phyloP scores from a whole-genome alignment of 2,888 invertebrate species.

The Drepana falcataria region DNA sequence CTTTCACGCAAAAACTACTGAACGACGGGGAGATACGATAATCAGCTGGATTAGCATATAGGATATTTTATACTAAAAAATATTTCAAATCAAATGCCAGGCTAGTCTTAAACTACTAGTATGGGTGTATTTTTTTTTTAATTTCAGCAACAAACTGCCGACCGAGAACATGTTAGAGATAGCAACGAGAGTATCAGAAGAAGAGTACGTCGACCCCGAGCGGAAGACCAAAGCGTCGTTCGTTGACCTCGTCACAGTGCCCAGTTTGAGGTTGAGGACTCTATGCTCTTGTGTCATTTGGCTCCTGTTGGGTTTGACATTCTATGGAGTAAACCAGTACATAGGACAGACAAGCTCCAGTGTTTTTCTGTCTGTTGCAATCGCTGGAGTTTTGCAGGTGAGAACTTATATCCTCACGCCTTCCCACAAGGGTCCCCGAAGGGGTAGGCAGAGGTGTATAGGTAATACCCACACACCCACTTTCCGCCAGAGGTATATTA shows the following conservation, averaged over 20 bases:
- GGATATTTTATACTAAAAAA: too few species aligned
- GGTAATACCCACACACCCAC: too few species aligned
- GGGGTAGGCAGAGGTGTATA: too few species aligned
- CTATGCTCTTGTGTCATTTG: constrained; percentile 83
- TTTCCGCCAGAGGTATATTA: too few species aligned
- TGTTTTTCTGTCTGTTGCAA: constrained; percentile 85
- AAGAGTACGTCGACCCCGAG: constrained; percentile 31
- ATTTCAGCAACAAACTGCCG: constrained; percentile 1
- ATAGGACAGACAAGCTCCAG: constrained; percentile 86
- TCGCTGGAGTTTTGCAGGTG: constrained; percentile 62
- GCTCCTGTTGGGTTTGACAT: constrained; percentile 87
- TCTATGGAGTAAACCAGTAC: constrained; percentile 89
- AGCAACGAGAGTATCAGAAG: constrained; percentile 36
- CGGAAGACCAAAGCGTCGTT: constrained; percentile 60
- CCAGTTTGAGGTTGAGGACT: constrained; percentile 79
- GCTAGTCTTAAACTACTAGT: neutral
- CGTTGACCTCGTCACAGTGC: constrained; percentile 80
- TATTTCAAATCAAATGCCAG: too few species aligned
- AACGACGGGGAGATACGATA: too few species aligned
- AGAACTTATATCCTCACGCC: constrained; percentile 2
- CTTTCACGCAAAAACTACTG: too few species aligned
- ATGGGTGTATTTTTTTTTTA: neutral
- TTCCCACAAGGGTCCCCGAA: too few species aligned
- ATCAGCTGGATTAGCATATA: too few species aligned
- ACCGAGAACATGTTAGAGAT: neutral